These are phyloP conservation scores for Glaucopsyche alexis DNA, from an alignment of 2,888 invertebrate species.

Conservation along the genomic window DNA sequence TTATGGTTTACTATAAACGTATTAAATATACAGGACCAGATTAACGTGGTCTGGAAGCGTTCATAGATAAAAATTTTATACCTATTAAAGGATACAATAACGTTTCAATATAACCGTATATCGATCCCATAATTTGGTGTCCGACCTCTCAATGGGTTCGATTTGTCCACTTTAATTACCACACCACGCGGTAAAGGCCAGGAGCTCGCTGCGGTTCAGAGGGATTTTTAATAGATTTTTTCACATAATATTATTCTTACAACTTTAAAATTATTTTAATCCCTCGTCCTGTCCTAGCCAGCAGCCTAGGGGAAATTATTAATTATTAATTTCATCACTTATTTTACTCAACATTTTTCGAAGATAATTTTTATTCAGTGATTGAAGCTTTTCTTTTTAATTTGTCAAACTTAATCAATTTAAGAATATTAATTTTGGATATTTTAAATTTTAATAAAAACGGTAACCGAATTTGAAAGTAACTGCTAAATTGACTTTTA, in stretches of 20 bases:
- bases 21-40: no score
- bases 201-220: not conserved
- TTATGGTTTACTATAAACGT: no score
- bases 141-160: not conserved
- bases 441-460: not conserved
- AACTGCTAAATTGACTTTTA: not conserved
- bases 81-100: no score
- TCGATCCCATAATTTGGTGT: not conserved
- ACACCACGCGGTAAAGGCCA: not conserved
- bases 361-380: no score
- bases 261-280: no score
- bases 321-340: no score
- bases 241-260: no score
- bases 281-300: no score
- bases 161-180: conserved; percentile 17
- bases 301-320: no score
- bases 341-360: not conserved
- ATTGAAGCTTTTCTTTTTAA: not conserved
- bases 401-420: not conserved
- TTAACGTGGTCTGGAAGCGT: no score
- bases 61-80: no score
- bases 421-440: not conserved
- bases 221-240: not conserved
- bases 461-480: not conserved
- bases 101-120: not conserved